These are phyloP conservation scores for Diplodus sargus DNA, from an alignment of 2,797 vertebrate species.

Conservation along the genomic window DNA sequence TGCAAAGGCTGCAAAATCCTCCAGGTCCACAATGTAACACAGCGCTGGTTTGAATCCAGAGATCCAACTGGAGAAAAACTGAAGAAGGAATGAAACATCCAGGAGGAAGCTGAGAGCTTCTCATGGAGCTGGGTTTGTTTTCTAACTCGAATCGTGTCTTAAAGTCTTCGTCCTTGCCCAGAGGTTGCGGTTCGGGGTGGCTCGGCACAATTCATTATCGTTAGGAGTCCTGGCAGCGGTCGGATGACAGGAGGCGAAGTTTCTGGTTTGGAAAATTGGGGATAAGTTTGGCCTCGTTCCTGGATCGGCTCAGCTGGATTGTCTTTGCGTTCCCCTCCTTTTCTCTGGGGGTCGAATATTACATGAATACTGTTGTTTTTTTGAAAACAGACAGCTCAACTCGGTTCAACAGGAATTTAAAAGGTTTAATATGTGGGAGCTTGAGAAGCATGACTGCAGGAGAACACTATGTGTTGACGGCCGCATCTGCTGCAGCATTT, in stretches of 20 bases:
- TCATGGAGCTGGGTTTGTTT: background rate
- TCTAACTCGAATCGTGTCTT: slow-evolving; percentile 12
- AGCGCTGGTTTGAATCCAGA: background rate
- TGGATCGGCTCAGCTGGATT: slow-evolving; percentile 10
- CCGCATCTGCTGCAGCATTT: background rate
- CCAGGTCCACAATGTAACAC: background rate
- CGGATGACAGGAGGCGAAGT: background rate
- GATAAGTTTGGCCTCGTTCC: slow-evolving; percentile 12
- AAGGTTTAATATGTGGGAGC: background rate
- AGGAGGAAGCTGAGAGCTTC: slow-evolving; percentile 4
- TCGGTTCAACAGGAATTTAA: slow-evolving; percentile 1
- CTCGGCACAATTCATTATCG: background rate
- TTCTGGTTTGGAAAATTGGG: slow-evolving; percentile 29
- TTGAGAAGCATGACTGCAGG: background rate
- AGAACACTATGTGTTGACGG: background rate
- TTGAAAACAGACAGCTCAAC: background rate
- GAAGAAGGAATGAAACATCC: background rate
- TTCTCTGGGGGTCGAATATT: slow-evolving; percentile 16
- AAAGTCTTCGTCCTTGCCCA: slow-evolving; percentile 3
- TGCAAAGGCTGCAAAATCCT: background rate
- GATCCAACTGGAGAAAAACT: too few species aligned
- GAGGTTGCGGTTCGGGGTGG: slow-evolving; percentile 15
- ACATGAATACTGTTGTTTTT: slow-evolving; percentile 8
- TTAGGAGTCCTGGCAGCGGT: background rate
- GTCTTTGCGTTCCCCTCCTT: background rate